These are phyloP conservation scores for Natator depressus DNA, from an alignment of 2,113 vertebrate genomes.

Conservation along the genomic window DNA sequence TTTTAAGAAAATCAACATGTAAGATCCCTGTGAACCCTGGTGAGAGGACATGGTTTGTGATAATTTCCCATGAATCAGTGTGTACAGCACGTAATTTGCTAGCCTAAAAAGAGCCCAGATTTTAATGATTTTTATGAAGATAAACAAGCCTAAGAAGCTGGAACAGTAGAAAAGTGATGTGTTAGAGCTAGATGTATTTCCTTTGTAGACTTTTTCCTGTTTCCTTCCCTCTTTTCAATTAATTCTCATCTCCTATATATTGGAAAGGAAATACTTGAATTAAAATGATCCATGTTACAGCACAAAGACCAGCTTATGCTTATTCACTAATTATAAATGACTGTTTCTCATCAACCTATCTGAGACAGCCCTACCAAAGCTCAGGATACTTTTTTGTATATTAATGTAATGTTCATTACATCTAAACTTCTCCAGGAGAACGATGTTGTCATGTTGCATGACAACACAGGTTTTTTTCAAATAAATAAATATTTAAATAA, in stretches of 20 bases:
- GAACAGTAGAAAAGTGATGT: neutral
- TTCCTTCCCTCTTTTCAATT: neutral
- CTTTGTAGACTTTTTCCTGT: neutral
- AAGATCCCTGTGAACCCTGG: neutral
- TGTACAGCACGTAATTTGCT: neutral
- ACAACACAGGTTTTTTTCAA: neutral
- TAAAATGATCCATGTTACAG: neutral
- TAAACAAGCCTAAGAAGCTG: neutral
- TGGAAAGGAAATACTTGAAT: neutral
- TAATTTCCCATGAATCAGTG: neutral
- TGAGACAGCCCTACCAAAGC: neutral
- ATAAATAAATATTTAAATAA: neutral
- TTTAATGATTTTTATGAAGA: conserved; percentile 19
- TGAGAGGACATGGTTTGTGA: neutral
- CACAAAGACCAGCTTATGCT: neutral
- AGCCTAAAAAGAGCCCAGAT: neutral
- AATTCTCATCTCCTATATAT: neutral
- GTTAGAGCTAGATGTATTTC: neutral
- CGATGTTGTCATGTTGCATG: neutral
- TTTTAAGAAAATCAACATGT: neutral
- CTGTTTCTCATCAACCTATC: neutral
- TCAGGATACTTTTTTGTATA: neutral
- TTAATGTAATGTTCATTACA: neutral
- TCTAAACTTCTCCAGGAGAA: neutral
- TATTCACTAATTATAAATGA: neutral